phyloP scores from a whole-genome alignment of 2,888 invertebrate species.

The Zelleria hepariella region DNA sequence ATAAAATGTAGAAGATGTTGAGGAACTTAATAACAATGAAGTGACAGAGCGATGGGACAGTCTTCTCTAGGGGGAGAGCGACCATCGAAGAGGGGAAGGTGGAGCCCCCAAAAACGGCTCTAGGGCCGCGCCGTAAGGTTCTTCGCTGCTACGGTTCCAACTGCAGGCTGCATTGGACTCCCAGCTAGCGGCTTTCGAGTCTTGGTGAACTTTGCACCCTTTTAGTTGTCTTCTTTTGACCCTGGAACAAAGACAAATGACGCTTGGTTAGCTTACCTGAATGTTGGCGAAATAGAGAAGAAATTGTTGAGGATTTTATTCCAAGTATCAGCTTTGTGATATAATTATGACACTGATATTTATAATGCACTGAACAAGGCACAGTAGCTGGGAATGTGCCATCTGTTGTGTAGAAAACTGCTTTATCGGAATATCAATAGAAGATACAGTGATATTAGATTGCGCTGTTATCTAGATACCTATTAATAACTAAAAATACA shows the following conservation, averaged over 20 bases:
- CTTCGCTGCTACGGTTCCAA: conserved; percentile 29
- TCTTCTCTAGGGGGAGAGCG: conserved; percentile 53
- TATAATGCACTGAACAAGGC: conserved; percentile 17
- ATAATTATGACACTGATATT: neutral
- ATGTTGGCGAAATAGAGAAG: neutral
- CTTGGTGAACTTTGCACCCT: conserved; percentile 36
- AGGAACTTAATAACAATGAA: conserved; percentile 71
- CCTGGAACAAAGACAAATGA: conserved; percentile 51
- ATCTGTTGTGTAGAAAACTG: conserved; percentile 18
- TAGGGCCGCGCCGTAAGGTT: conserved; percentile 36
- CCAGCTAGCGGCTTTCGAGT: conserved; percentile 20
- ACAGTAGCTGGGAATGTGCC: conserved; percentile 25
- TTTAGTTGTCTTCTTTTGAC: conserved; percentile 38
- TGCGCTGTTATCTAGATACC: neutral
- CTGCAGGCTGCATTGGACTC: conserved; percentile 2
- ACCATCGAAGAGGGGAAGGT: conserved; percentile 51
- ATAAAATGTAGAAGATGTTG: conserved; percentile 66
- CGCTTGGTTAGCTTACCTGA: neutral
- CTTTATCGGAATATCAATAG: conserved; percentile 61
- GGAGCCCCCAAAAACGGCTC: conserved; percentile 20
- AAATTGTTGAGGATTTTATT: conserved; percentile 1
- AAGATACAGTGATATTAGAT: conserved; percentile 52
- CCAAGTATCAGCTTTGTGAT: too few relatives aligned
- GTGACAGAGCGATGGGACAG: conserved; percentile 65
- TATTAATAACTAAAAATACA: neutral